A percentile compares a stretch with the other conserved stretches of the same genome.
phyloP scores from a whole-genome alignment of 2,113 vertebrate species.

The rat (Rattus norvegicus) region DNA sequence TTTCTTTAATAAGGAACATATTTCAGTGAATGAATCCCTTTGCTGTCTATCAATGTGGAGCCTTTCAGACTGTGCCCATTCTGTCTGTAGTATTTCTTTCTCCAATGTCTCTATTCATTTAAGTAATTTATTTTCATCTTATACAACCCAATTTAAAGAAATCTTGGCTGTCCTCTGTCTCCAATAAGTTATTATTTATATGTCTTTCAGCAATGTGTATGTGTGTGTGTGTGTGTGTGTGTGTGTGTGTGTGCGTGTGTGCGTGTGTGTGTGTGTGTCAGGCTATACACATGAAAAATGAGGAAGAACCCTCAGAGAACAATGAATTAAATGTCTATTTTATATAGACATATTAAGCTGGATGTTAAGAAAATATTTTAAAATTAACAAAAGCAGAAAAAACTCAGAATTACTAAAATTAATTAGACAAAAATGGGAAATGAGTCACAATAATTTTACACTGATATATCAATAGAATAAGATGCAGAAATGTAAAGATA shows the following conservation, averaged over 20 bases:
- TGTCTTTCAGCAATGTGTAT: neutral
- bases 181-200: constrained; percentile 4
- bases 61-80: neutral
- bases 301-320: neutral
- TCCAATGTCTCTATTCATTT: neutral
- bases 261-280: too few relatives aligned
- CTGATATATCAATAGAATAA: neutral
- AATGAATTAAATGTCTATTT: neutral
- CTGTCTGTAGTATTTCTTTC: neutral
- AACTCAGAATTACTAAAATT: neutral
- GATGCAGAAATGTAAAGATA: neutral
- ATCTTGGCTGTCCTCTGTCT: neutral
- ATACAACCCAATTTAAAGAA: neutral
- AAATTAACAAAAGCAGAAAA: neutral
- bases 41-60: neutral
- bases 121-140: neutral
- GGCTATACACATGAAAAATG: neutral
- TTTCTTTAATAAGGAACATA: neutral
- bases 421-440: neutral
- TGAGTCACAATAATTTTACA: neutral
- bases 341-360: neutral
- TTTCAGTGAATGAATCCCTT: neutral
- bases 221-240: neutral
- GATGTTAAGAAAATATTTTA: neutral
- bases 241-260: too few relatives aligned